phyloP scores from a whole-genome alignment of 2,888 invertebrate genomes.

The Linyphia triangularis region DNA sequence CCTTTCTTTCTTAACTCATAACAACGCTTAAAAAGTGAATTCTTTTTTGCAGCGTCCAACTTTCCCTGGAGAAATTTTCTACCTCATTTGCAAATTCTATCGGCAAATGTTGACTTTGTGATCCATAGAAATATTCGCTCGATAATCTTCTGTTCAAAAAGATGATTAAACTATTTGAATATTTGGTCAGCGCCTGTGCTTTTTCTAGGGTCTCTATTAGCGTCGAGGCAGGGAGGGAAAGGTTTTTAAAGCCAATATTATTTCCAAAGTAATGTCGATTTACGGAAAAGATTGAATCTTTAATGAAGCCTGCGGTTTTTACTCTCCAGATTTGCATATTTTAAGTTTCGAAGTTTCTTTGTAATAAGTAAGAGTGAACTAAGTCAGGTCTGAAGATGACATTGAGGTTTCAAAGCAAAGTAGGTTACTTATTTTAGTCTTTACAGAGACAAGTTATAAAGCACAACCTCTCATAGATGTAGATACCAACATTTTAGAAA shows the following conservation, averaged over 20 bases:
- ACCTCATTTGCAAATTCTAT: slow-evolving; percentile 55
- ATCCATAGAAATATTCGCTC: slow-evolving; percentile 44
- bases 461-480: too few species aligned
- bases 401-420: too few species aligned
- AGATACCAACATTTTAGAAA: too few species aligned
- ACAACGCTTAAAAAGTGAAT: slow-evolving; percentile 35
- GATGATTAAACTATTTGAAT: slow-evolving; percentile 66
- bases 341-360: not conserved
- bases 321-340: slow-evolving; percentile 35
- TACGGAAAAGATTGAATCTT: slow-evolving; percentile 49
- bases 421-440: too few species aligned
- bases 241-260: slow-evolving; percentile 43
- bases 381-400: too few species aligned
- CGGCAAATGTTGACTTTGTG: slow-evolving; percentile 59
- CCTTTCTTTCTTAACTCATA: not conserved
- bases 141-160: slow-evolving; percentile 54
- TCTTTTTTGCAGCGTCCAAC: slow-evolving; percentile 6
- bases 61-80: not conserved
- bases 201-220: slow-evolving; percentile 19
- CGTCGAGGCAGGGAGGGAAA: not conserved
- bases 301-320: slow-evolving; percentile 48
- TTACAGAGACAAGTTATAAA: too few species aligned
- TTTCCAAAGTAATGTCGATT: slow-evolving; percentile 52
- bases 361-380: not conserved
- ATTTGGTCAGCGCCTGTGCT: slow-evolving; percentile 31